Percentiles rank a stretch among this genome's conserved stretches.
Evolutionary conservation across 2,888 invertebrate genomes (phyloP).

Genomic region (Lymantria monacha): DNA sequence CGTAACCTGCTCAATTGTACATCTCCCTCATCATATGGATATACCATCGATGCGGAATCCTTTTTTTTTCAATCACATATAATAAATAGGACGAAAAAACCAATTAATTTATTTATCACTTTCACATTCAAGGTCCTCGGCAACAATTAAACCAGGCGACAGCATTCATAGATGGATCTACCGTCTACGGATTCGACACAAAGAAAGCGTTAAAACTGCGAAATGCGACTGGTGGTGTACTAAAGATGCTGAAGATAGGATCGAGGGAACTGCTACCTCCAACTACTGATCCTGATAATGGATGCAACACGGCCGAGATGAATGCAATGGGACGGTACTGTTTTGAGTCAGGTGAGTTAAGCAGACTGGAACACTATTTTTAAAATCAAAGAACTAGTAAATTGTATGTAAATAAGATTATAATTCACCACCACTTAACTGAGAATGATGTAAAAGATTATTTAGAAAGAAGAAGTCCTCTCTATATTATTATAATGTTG

Average conservation of each 20-base stretch:
- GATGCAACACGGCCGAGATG: slow-evolving; percentile 88
- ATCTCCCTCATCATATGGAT: too few relatives aligned
- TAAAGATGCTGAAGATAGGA: slow-evolving; percentile 86
- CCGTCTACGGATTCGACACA: slow-evolving; percentile 87
- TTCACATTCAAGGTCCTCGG: slow-evolving; percentile 81
- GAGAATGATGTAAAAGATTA: too few relatives aligned
- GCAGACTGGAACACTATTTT: background rate
- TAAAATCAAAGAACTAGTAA: too few relatives aligned
- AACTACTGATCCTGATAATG: slow-evolving; percentile 87
- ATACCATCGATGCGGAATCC: too few relatives aligned
- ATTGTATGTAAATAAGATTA: too few relatives aligned
- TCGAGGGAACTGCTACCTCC: slow-evolving; percentile 86
- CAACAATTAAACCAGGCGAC: slow-evolving; percentile 94
- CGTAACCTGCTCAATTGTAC: too few relatives aligned
- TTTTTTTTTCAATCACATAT: too few relatives aligned
- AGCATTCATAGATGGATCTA: slow-evolving; percentile 92
- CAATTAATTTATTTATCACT: background rate
- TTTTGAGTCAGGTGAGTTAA: slow-evolving; percentile 85
- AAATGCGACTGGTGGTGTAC: slow-evolving; percentile 76
- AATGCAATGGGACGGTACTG: slow-evolving; percentile 88
- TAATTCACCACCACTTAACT: background rate
- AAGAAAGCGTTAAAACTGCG: slow-evolving; percentile 76
- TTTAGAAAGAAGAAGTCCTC: too few relatives aligned
- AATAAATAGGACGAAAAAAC: too few relatives aligned
- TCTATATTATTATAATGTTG: too few relatives aligned